Base-by-base conservation (phyloP, 2,888 invertebrate species). In the Drosophila paramelanica region DNA sequence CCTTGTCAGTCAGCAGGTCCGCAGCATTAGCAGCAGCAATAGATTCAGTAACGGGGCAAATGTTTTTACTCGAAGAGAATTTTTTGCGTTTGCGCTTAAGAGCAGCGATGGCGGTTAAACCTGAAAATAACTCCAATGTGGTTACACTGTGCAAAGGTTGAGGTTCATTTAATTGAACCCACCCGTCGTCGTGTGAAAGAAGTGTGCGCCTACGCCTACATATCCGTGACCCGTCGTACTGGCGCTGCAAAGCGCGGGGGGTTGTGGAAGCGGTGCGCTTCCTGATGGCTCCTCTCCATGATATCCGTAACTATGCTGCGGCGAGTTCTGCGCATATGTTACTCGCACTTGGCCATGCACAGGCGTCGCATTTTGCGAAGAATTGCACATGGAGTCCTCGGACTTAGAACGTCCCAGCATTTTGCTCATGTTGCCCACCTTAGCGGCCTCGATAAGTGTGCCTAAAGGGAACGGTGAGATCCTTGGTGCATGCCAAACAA, bases 391-490 rank as follows among this genome's bases (percentile, higher is more conserved):
- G 10, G 97, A 97, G 92, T 97, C 97, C 92, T 97, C 97, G 2
- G 97, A 97, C 78, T 95, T 94, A 49, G 95, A 95, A 78, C 96
- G 94, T 33, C 97, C 96, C 76, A 97, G 96, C 86, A 97, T 94
- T 73, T 96, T 94, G 27, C 96, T 95, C 51, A 97, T 96, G 85
- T 95, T 94, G 31, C 96, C 96, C 68, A 95, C 95, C 89, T 96
- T 96, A 43, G 97, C 97, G 47, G 97, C 97, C 91, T 97, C 97
- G 90, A 97, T 97, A 69, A 97, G 93, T 42, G 97, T 97, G 69
- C 92, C 92, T 92, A n/a, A 41, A 13, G 23, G 25, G 3, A n/a
- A 1, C 10, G 17, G 3, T 25, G 14, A 14, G 10, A n/a, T 20
- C 2, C 6, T 13, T 10, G 5, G 13, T 5, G 17, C 10, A 23